phyloP scores from a whole-genome alignment of 2,888 invertebrate species.

The Lysandra coridon region DNA sequence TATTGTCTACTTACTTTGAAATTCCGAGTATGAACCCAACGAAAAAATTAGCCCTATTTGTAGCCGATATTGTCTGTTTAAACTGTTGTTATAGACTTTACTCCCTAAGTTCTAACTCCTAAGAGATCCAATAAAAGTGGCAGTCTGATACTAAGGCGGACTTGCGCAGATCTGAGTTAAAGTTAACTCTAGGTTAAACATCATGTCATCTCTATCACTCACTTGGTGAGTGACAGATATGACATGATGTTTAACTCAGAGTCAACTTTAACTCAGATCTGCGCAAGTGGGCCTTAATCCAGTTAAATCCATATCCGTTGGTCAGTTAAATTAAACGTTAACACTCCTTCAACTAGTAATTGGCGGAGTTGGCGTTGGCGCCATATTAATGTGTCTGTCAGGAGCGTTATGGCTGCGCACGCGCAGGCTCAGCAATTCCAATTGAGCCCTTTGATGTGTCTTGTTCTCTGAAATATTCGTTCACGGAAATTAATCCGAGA shows the following conservation, averaged over 20 bases:
- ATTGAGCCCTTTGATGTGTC: constrained; percentile 63
- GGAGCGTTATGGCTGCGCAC: constrained; percentile 52
- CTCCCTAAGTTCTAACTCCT: not conserved
- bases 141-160: not conserved
- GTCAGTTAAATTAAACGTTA: constrained; percentile 46
- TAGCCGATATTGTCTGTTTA: not conserved
- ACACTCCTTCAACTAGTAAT: constrained; percentile 59
- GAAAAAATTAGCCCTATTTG: too few species aligned
- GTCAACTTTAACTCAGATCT: too few species aligned
- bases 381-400: constrained; percentile 58
- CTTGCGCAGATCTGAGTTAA: too few species aligned
- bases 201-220: too few species aligned
- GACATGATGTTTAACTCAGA: too few species aligned
- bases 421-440: constrained; percentile 54
- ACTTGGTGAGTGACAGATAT: too few species aligned
- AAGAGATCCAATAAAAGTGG: not conserved
- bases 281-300: not conserved
- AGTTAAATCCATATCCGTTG: not conserved
- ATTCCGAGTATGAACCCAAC: too few species aligned
- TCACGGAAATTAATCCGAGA: constrained; percentile 45
- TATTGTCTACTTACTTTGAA: too few species aligned
- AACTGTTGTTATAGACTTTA: not conserved
- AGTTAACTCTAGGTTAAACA: too few species aligned
- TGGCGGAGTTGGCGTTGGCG: constrained; percentile 52
- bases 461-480: constrained; percentile 46